Base-by-base conservation (phyloP, 92 coral and sea anemone genomes). In the Blastomussa wellsi region DNA sequence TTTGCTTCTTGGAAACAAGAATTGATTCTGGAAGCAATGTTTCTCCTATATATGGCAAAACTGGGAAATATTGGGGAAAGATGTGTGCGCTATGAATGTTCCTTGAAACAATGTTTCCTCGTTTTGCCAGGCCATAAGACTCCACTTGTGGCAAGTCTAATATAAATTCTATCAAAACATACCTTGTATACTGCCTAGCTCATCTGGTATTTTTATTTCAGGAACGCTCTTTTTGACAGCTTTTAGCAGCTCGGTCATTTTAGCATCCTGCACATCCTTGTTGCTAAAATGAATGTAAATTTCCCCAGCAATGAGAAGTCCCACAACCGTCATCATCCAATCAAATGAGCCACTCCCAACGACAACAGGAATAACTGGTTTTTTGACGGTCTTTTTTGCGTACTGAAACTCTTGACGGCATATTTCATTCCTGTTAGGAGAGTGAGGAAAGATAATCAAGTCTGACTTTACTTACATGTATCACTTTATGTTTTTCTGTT, bases 261-360 rank as follows among this genome's bases (percentile, higher is more conserved):
- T 94, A 52, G 76, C 69, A 7, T 87, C 89, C 87, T 89, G 88
- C 19, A 92, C 84, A 22, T 65, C 86, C 75, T 92, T 92, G 85
- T 89, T 94, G 74, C 90, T 94, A 47, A 96, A 96, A 86, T 96
- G 96, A 66, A 96, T 96, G 85, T 96, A 96, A 83, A 96, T 78
- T 53, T 96, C 98, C 5, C 98, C 98, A 19, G 98, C 98, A 28
- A 96, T 89, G 26, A 96, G 90, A 62, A 96, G 88, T 14, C 98
- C 98, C 44, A 96, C 98, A 32, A 96, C 98, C 17, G 95, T 89
- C 98, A 92, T 90, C 95, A 85, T 91, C 98, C 98, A 96, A 59
- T 94, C 92, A 83, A 95, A 96, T 38, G 97, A 95, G 1, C 91
- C 90, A n/a, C 96, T 95, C 0, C 93, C 93, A 28, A 96, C 96